Conservation (phyloP, 2,113 vertebrate species). For the Pelecanoides urinatrix region DNA sequence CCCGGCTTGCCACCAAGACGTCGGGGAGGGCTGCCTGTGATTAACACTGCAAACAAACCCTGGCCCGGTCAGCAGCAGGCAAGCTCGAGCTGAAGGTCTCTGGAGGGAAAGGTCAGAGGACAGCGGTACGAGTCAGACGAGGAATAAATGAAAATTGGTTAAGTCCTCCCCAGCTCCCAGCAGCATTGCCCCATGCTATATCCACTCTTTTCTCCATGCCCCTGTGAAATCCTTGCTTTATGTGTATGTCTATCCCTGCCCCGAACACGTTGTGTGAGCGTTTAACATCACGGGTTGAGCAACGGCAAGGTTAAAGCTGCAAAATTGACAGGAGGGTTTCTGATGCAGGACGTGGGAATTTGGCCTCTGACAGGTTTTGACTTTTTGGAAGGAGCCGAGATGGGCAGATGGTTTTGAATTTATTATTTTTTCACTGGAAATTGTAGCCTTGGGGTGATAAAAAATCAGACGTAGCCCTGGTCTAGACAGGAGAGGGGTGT, state of each 20-base stretch:
- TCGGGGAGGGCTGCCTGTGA: neutral
- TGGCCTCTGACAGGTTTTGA: neutral
- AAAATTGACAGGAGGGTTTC: neutral
- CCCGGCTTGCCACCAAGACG: neutral
- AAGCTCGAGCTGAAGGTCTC: neutral
- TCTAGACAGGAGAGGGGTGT: constrained; percentile 60
- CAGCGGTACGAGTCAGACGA: neutral
- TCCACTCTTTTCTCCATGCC: accelerated
- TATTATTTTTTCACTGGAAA: constrained; percentile 37
- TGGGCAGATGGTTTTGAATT: constrained; percentile 50
- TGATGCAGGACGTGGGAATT: constrained; percentile 47
- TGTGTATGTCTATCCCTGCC: neutral
- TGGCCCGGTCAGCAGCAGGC: neutral
- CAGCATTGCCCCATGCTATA: neutral
- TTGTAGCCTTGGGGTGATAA: constrained; percentile 44
- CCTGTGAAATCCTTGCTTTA: neutral
- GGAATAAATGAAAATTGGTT: neutral
- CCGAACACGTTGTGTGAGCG: accelerated
- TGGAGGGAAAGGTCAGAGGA: neutral
- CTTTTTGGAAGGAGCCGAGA: neutral
- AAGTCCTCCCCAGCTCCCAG: neutral
- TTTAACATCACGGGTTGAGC: neutral
- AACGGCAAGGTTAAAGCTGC: neutral
- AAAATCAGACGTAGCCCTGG: constrained; percentile 49
- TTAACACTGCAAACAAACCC: neutral